These are phyloP conservation scores for Proctacanthus coquilletti DNA, from an alignment of 1,140 invertebrate species.

Conservation along the genomic window DNA sequence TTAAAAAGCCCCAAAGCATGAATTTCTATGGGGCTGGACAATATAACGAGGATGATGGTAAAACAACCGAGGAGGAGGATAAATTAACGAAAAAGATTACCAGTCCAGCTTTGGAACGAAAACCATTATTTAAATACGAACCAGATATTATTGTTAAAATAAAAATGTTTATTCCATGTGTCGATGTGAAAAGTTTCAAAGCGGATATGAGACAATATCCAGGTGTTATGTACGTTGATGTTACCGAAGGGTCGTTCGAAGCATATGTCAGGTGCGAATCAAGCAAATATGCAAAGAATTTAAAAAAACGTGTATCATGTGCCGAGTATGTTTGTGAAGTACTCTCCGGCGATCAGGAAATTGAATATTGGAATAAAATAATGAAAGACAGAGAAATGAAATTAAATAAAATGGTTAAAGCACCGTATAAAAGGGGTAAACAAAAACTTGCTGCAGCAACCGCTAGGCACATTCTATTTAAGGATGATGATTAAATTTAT, in stretches of 20 bases:
- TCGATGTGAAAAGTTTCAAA: constrained; percentile 48
- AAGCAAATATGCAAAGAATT: too few relatives aligned
- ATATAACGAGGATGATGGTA: constrained; percentile 13
- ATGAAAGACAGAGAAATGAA: too few relatives aligned
- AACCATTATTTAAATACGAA: constrained; percentile 32
- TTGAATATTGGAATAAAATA: too few relatives aligned
- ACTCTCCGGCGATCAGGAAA: too few relatives aligned
- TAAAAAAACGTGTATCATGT: too few relatives aligned
- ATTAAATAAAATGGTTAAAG: too few relatives aligned
- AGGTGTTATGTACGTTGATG: constrained; percentile 46
- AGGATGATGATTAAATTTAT: too few relatives aligned
- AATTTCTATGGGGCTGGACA: constrained; percentile 27
- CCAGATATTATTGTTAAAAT: constrained; percentile 49
- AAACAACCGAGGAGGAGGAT: constrained; percentile 13
- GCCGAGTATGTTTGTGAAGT: too few relatives aligned
- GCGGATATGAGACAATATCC: constrained; percentile 38
- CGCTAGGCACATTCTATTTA: too few relatives aligned
- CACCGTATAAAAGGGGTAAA: too few relatives aligned
- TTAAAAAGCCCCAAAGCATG: constrained; percentile 14
- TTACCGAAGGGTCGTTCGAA: constrained; percentile 45
- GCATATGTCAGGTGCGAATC: too few relatives aligned
- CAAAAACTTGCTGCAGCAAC: too few relatives aligned
- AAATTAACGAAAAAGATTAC: constrained; percentile 20
- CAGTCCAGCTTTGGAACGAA: constrained; percentile 21
- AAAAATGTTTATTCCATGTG: constrained; percentile 39